Conservation (phyloP, 2,888 invertebrate species). For the Hyposoter didymator region DNA sequence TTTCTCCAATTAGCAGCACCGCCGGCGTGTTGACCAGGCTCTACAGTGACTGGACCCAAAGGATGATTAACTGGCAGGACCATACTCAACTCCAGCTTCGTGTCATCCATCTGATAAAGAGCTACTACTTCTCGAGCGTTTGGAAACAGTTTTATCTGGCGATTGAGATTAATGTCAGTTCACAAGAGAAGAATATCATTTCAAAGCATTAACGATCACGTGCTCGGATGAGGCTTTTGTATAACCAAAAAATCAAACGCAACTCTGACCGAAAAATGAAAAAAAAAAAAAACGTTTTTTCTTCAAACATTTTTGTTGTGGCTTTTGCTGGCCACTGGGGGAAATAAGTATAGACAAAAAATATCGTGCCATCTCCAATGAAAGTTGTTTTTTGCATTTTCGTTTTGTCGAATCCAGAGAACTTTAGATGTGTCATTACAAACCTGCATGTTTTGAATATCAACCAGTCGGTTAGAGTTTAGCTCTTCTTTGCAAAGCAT, state of each 20-base stretch:
- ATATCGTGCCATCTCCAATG: constrained; percentile 5
- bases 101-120: constrained; percentile 92
- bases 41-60: constrained; percentile 90
- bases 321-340: neutral
- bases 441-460: constrained; percentile 88
- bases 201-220: too few species aligned
- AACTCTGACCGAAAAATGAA: neutral
- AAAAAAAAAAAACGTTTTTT: neutral
- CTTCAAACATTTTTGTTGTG: neutral
- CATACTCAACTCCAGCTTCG: constrained; percentile 91
- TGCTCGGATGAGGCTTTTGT: neutral
- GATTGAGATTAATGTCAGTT: neutral
- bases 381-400: neutral
- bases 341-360: constrained; percentile 23
- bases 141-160: constrained; percentile 89
- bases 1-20: constrained; percentile 89
- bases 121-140: constrained; percentile 92
- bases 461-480: constrained; percentile 86
- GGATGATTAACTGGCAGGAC: constrained; percentile 94
- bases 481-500: constrained; percentile 89
- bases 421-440: neutral
- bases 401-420: neutral
- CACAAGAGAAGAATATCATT: neutral
- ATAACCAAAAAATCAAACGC: neutral
- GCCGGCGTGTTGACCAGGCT: constrained; percentile 89